phyloP scores from a whole-genome alignment of 2,113 vertebrate genomes.

The Antechinus flavipes region DNA sequence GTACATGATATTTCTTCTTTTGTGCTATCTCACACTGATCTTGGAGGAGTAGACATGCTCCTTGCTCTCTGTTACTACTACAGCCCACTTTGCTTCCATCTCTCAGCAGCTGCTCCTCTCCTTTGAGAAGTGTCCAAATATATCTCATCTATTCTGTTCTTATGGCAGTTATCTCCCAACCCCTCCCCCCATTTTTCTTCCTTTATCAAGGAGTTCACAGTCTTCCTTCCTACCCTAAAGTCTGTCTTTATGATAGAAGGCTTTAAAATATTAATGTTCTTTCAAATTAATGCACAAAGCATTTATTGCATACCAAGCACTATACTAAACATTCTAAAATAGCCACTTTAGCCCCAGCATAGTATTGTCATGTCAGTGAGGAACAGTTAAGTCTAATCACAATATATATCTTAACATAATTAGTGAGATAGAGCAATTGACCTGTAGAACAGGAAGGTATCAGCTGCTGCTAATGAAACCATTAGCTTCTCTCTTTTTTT shows the following conservation, averaged over 20 bases:
- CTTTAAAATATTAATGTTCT: background rate
- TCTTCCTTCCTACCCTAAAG: background rate
- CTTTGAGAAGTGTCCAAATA: background rate
- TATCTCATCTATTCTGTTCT: background rate
- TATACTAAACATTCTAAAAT: background rate
- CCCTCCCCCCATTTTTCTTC: background rate
- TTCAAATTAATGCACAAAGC: background rate
- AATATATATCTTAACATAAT: background rate
- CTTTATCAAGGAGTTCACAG: background rate
- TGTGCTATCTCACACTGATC: background rate
- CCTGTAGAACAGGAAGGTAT: background rate
- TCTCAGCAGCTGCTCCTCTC: background rate
- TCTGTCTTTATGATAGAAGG: background rate
- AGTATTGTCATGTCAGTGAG: background rate
- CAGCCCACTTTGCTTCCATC: background rate
- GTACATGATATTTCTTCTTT: background rate
- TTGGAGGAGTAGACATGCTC: background rate
- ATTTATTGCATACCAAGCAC: background rate
- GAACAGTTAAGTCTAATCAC: background rate
- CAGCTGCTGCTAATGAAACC: background rate
- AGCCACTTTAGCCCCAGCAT: background rate
- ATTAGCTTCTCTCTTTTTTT: background rate
- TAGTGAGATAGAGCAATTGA: background rate
- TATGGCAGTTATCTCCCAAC: background rate
- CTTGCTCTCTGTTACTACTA: background rate